Evolutionary conservation across 2,888 invertebrate genomes (phyloP).

Genomic region (Caenorhabditis wallacei): DNA sequence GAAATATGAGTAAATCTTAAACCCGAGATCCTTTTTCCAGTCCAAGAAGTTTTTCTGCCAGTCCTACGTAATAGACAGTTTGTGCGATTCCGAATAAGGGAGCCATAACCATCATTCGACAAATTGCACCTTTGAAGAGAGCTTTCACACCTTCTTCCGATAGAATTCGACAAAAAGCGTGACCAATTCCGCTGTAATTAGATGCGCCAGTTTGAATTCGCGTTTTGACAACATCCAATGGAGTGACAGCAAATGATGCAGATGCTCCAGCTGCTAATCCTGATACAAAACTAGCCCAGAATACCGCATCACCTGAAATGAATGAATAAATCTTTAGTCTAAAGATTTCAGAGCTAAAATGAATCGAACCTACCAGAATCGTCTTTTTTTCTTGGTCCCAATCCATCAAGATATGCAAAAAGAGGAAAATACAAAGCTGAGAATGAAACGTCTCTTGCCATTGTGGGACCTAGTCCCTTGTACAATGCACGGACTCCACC

Average conservation of each 20-base stretch:
- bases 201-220: conserved; percentile 88
- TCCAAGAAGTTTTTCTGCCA: conserved; percentile 85
- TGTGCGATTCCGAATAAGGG: conserved; percentile 98
- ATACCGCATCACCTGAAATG: conserved; percentile 86
- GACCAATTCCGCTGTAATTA: conserved; percentile 82
- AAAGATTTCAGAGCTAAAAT: no score
- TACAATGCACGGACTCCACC: conserved; percentile 93
- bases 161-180: conserved; percentile 86
- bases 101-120: conserved; percentile 97
- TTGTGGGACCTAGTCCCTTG: conserved; percentile 93
- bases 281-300: conserved; percentile 87
- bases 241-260: conserved; percentile 93
- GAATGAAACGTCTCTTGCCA: conserved; percentile 85
- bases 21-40: conserved; percentile 69
- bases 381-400: conserved; percentile 71
- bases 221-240: conserved; percentile 98
- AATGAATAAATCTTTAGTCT: background rate
- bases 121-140: conserved; percentile 97
- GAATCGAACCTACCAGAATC: conserved; percentile 88
- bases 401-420: conserved; percentile 94
- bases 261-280: conserved; percentile 91
- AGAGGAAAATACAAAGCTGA: conserved; percentile 93
- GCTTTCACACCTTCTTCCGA: conserved; percentile 93
- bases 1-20: conserved; percentile 26
- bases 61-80: conserved; percentile 95